Percentiles rank a stretch among this genome's conserved stretches.
These are phyloP conservation scores for Aythya baeri DNA, from an alignment of 2,113 vertebrate species.

Conservation along the genomic window DNA sequence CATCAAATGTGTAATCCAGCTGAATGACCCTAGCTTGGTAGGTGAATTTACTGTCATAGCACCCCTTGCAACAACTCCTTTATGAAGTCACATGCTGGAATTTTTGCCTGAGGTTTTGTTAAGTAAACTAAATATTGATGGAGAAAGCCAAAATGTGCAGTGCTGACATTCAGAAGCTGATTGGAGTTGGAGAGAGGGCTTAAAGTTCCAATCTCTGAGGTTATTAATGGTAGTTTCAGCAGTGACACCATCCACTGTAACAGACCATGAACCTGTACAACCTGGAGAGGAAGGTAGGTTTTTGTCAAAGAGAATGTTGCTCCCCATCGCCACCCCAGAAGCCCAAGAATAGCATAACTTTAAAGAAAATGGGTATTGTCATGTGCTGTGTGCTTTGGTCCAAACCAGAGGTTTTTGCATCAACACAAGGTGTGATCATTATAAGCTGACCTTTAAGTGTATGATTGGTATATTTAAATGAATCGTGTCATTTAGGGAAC, in stretches of 20 bases:
- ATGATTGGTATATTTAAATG: background rate
- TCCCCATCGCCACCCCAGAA: background rate
- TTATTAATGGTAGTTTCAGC: background rate
- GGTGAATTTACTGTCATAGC: background rate
- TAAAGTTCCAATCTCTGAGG: too few species aligned
- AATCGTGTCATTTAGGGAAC: fast-evolving
- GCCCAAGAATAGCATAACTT: fast-evolving
- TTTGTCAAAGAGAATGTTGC: too few species aligned
- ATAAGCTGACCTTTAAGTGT: background rate
- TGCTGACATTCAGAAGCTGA: background rate
- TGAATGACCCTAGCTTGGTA: background rate
- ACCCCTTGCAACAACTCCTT: background rate
- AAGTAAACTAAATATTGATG: background rate
- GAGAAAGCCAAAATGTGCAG: fast-evolving
- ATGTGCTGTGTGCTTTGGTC: background rate
- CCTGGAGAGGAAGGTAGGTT: background rate
- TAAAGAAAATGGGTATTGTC: fast-evolving
- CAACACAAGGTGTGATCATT: background rate
- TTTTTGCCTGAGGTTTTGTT: background rate
- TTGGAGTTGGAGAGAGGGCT: background rate
- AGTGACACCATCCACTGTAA: too few species aligned
- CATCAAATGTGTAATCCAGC: background rate
- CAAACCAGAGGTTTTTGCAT: background rate
- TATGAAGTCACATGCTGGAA: background rate
- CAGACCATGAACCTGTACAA: background rate